Evolutionary conservation across 2,888 invertebrate genomes (phyloP).

Genomic region (Melitaea athalia): DNA sequence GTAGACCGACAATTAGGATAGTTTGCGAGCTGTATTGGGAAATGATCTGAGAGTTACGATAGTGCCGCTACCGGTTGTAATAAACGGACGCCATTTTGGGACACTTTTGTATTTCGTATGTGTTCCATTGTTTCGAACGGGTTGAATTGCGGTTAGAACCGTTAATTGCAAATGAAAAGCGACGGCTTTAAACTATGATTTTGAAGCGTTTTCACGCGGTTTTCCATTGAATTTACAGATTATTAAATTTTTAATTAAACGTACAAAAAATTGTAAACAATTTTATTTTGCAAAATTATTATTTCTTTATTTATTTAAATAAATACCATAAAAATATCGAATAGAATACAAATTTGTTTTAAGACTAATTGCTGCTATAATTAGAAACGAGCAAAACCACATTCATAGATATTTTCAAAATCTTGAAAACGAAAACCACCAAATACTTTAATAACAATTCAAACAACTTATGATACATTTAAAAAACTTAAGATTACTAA

Average conservation of each 20-base stretch:
- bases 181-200: constrained; percentile 10
- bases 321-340: too few species aligned
- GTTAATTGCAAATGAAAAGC: constrained; percentile 26
- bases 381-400: too few species aligned
- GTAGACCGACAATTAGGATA: constrained; percentile 65
- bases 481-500: too few species aligned
- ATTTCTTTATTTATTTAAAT: too few species aligned
- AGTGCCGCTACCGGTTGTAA: constrained; percentile 8
- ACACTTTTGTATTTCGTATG: constrained; percentile 17
- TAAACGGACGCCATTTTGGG: constrained; percentile 14
- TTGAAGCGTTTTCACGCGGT: constrained; percentile 1
- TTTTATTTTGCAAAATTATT: background rate
- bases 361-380: too few species aligned
- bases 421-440: too few species aligned
- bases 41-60: constrained; percentile 59
- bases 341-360: too few species aligned
- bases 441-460: too few species aligned
- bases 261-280: background rate
- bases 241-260: background rate
- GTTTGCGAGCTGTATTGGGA: constrained; percentile 68
- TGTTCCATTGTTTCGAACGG: constrained; percentile 12
- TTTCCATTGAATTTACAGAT: background rate
- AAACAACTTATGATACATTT: too few species aligned
- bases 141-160: constrained; percentile 26
- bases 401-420: too few species aligned